A percentile compares a stretch with the other conserved stretches of the same genome.
phyloP scores from a whole-genome alignment of 1,140 invertebrate species.

The Cherax quadricarinatus region DNA sequence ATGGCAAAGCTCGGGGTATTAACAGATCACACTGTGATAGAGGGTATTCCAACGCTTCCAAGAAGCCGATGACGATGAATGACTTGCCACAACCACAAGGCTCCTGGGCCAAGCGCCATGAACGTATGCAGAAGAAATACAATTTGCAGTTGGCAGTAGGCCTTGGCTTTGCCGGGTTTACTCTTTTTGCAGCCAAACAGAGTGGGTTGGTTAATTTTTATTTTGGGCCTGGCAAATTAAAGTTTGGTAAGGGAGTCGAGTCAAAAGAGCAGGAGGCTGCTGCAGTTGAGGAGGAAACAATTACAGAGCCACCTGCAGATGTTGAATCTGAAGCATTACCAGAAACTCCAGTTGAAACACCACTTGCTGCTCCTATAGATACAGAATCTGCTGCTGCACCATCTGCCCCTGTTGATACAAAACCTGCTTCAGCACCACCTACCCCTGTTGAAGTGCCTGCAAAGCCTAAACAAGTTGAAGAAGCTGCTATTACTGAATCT shows the following conservation, averaged over 20 bases:
- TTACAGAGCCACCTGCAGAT: constrained; percentile 5
- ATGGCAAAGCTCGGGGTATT: constrained; percentile 10
- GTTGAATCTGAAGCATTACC: constrained; percentile 4
- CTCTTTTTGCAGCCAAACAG: constrained; percentile 77
- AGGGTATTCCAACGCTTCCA: constrained; percentile 48
- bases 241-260: background rate
- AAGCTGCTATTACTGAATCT: background rate
- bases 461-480: background rate
- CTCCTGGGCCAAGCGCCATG: constrained; percentile 84
- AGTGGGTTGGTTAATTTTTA: constrained; percentile 43
- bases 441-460: constrained; percentile 35
- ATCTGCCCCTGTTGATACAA: background rate
- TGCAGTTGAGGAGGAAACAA: constrained; percentile 2
- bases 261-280: constrained; percentile 2
- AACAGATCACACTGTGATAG: constrained; percentile 19
- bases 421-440: background rate
- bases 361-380: constrained; percentile 29
- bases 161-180: constrained; percentile 79
- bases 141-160: constrained; percentile 83
- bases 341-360: constrained; percentile 3
- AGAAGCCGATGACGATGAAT: constrained; percentile 81
- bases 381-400: background rate
- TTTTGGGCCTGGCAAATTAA: constrained; percentile 7
- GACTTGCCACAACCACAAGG: constrained; percentile 85
- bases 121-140: constrained; percentile 82